A percentile compares a stretch with the other conserved stretches of the same genome.
phyloP scores from a whole-genome alignment of 2,113 vertebrate genomes.

The Carassius carassius region DNA sequence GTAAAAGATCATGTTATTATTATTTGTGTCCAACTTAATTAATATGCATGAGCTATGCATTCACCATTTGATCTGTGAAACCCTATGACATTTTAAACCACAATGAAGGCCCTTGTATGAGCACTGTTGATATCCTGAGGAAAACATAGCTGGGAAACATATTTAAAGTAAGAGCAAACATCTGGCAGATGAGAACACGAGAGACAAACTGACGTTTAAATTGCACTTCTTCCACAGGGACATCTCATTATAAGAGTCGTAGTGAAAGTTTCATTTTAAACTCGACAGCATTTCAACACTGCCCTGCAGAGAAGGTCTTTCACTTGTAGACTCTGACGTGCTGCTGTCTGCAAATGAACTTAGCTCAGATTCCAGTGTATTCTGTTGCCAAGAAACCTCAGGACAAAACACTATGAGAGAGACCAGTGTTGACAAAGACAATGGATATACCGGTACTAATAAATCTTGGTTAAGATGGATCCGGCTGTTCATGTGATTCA shows the following conservation, averaged over 20 bases:
- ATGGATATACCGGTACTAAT: background rate
- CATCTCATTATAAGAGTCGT: background rate
- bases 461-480: constrained; percentile 33
- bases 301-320: background rate
- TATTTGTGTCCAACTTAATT: too few relatives aligned
- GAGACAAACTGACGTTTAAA: constrained; percentile 21
- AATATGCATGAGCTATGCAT: too few relatives aligned
- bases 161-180: background rate
- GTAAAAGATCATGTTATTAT: too few relatives aligned
- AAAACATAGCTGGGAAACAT: background rate
- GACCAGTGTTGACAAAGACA: constrained; percentile 27
- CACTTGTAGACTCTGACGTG: background rate
- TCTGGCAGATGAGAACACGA: too few relatives aligned
- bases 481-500: background rate
- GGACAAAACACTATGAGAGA: background rate
- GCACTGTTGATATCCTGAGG: background rate
- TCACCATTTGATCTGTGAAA: too few relatives aligned
- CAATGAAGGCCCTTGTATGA: too few relatives aligned
- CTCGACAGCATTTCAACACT: background rate
- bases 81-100: too few relatives aligned
- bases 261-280: background rate
- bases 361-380: background rate
- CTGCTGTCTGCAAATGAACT: background rate
- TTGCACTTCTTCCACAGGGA: background rate
- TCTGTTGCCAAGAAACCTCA: constrained; percentile 18